Evolutionary conservation across 2,888 invertebrate species (phyloP).

Genomic region (Pantelozetes paolii): DNA sequence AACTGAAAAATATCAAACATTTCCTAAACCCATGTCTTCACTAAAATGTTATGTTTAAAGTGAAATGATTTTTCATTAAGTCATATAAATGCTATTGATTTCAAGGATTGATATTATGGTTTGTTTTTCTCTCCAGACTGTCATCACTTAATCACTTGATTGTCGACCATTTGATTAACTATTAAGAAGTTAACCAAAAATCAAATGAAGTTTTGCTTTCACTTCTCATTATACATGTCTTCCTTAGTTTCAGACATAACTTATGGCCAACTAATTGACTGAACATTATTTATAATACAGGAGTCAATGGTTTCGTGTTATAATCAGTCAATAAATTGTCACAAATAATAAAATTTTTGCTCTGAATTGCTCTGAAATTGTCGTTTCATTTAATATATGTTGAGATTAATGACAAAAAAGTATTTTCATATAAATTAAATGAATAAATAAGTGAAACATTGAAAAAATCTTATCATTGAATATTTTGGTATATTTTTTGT

Average conservation of each 20-base stretch:
- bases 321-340: slow-evolving; percentile 27
- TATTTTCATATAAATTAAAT: slow-evolving; percentile 3
- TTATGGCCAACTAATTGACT: slow-evolving; percentile 30
- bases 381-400: neutral
- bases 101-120: slow-evolving; percentile 3
- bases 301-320: slow-evolving; percentile 30
- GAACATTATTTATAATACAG: slow-evolving; percentile 30
- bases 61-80: too few species aligned
- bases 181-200: neutral
- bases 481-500: too few species aligned
- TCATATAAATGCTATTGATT: too few species aligned
- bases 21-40: too few species aligned
- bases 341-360: neutral
- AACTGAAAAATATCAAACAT: too few species aligned
- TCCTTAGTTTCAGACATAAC: slow-evolving; percentile 8
- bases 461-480: neutral
- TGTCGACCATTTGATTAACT: neutral
- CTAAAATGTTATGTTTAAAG: too few species aligned
- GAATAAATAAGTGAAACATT: neutral
- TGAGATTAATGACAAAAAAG: neutral
- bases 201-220: neutral
- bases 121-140: too few species aligned
- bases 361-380: neutral
- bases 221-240: slow-evolving; percentile 27
- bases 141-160: neutral